phyloP scores from a whole-genome alignment of 2,113 vertebrate species.

The Rattus rattus region DNA sequence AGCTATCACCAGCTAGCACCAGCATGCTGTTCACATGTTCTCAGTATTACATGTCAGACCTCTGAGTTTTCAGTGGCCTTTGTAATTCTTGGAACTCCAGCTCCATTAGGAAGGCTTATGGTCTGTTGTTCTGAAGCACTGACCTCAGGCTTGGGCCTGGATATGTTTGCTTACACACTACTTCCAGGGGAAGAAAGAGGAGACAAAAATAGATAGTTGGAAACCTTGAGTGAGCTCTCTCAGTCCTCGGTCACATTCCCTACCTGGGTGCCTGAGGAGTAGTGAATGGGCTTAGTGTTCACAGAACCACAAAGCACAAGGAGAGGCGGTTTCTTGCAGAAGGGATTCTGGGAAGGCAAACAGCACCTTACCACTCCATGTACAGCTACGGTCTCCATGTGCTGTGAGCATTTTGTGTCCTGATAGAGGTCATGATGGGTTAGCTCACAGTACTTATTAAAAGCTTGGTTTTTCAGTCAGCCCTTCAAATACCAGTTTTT shows the following conservation, averaged over 20 bases:
- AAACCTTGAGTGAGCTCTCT: background rate
- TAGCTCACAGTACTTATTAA: background rate
- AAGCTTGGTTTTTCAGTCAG: background rate
- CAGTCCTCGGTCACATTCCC: background rate
- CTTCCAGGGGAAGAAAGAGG: background rate
- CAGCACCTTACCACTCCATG: background rate
- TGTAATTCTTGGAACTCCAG: background rate
- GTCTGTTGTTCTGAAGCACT: background rate
- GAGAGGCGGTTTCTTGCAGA: background rate
- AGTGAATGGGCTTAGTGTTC: background rate
- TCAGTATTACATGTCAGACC: background rate
- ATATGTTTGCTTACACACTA: background rate
- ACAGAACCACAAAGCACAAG: background rate
- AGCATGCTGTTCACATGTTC: background rate
- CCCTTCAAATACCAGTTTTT: slow-evolving; percentile 40
- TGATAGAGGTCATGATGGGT: background rate
- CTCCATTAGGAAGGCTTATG: background rate
- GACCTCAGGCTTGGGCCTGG: background rate
- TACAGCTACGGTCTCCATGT: background rate
- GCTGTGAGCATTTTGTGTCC: background rate
- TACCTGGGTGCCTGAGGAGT: background rate
- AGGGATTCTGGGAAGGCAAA: background rate
- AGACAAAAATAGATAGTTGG: background rate
- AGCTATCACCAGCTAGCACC: background rate
- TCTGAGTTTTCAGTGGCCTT: background rate